phyloP scores from a whole-genome alignment of 37 sponge, comb jelly and placozoan genomes.

The Ephydatia muelleri region DNA sequence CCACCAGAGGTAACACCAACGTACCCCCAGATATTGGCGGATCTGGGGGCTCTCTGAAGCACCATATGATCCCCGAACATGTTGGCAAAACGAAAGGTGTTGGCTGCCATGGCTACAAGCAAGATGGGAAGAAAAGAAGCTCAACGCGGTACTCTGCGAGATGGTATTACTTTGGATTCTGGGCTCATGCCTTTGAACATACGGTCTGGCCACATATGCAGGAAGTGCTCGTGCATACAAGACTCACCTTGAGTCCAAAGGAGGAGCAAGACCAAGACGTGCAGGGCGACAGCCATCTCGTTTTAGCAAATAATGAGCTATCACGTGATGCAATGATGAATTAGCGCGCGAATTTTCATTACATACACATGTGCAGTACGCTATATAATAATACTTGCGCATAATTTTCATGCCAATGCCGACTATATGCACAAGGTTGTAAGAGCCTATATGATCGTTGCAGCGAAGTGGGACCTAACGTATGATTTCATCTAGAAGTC shows the following conservation, averaged over 20 bases:
- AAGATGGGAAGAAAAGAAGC: background rate
- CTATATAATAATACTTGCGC: no score
- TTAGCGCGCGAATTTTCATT: no score
- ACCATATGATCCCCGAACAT: conserved; percentile 59
- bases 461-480: background rate
- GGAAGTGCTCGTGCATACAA: background rate
- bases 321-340: no score
- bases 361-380: no score
- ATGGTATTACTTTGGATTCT: no score
- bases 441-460: background rate
- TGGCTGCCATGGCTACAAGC: background rate
- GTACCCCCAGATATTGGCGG: conserved; percentile 56
- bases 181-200: no score
- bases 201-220: no score
- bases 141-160: background rate
- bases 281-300: background rate
- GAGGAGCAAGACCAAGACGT: background rate
- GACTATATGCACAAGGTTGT: no score
- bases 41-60: conserved; percentile 47
- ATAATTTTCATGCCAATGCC: no score
- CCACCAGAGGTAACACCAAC: conserved; percentile 16
- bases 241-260: background rate
- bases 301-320: no score
- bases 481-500: no score
- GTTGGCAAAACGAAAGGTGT: conserved; percentile 42